Conservation (phyloP, 2,113 vertebrate genomes). For the Microtus montanus region DNA sequence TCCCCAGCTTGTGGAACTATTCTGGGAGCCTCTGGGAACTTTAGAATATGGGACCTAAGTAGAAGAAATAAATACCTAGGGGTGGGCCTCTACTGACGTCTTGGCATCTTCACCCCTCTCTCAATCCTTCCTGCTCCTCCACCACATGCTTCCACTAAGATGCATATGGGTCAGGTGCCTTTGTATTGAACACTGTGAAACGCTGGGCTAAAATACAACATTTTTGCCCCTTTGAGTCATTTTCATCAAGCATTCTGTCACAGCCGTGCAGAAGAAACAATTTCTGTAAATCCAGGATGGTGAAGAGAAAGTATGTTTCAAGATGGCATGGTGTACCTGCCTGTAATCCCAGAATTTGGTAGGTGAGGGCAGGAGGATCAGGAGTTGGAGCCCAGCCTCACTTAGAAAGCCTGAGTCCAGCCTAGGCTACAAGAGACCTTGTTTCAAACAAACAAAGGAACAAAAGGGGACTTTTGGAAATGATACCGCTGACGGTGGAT, state of each 20-base stretch:
- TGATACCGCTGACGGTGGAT: neutral
- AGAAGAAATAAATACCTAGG: neutral
- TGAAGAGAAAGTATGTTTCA: neutral
- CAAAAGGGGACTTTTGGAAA: neutral
- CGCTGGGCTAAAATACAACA: neutral
- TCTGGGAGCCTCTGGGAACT: neutral
- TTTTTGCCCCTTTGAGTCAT: neutral
- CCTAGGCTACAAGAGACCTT: neutral
- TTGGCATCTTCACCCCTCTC: too few relatives aligned
- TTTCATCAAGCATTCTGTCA: neutral
- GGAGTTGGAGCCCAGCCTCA: neutral
- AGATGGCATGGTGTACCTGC: neutral
- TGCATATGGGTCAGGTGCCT: neutral
- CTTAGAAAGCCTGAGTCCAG: neutral
- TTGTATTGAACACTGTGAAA: neutral
- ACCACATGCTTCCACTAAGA: neutral
- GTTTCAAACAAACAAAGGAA: neutral
- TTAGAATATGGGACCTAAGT: neutral
- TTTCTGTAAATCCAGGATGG: neutral
- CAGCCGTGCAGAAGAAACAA: neutral
- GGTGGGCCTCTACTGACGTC: neutral
- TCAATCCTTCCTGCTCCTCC: neutral
- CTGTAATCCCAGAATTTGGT: neutral
- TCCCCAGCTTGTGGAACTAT: neutral
- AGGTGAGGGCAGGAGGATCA: neutral